Base-by-base conservation (phyloP, 2,113 vertebrate genomes). In the Ciconia stormi region DNA sequence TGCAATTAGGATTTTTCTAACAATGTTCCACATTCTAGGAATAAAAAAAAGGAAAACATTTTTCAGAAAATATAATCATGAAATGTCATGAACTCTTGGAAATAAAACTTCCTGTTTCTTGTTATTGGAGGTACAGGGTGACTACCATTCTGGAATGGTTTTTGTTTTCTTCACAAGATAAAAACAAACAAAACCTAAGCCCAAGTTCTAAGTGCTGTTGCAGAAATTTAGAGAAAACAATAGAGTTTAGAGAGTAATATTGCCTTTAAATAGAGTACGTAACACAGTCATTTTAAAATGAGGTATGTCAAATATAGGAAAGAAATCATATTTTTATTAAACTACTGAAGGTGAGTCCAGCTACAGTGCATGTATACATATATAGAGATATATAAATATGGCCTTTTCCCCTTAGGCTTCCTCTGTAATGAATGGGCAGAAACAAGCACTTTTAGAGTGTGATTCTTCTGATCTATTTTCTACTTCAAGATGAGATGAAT, bases 91-190 rank as follows among this genome's bases (percentile, higher is more conserved):
- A 63, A 29, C 9, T 32, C n/a, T 53, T 61, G 30, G 38, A 61
- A 72, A 26, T 40, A 61, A 52, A 47, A 47, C 14, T 44, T 71
- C 11, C 10, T n/a, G 17, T 72, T 80, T 80, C 40, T 66, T 89
- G n/a, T 53, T 8, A 29, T 8, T 74, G 21, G 16, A 71, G 42
- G 4, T 56, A 44, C 7, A 40, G n/a, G 18, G 6, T 47, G 23
- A 13, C 34, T 61, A 7, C 1, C 0, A 8, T 44, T 74, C 6
- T 47, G 55, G 6, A 4, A 30, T 53, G 14, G 0, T 6, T 47
- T 76, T 81, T 63, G 10, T 42, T 73, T 90, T 49, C 21, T 67
- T 42, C 30, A 44, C 7, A 44, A 47, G 20, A 29, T n/a, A 42
- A 70, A 84, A 81, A 3, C 8, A 7, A 55, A 49, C 13, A 3